Evolutionary conservation across 92 coral and sea anemone species (phyloP).

Genomic region (Muricea muricata): DNA sequence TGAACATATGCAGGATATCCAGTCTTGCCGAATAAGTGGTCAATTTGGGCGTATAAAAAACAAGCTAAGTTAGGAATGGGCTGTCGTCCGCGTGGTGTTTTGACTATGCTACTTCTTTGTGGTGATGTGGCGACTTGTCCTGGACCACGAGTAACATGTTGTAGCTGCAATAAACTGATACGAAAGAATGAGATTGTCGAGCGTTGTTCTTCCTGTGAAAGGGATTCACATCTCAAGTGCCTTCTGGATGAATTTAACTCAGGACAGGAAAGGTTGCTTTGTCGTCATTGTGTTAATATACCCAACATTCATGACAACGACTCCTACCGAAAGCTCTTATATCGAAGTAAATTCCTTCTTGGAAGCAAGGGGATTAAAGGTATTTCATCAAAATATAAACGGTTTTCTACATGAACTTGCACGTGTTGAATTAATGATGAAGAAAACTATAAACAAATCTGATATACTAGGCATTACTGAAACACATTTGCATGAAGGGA

Average conservation of each 20-base stretch:
- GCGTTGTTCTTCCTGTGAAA: neutral
- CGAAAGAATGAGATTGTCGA: conserved; percentile 20
- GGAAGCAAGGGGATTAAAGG: no score
- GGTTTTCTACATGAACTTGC: no score
- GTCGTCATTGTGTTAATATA: neutral
- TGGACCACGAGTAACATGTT: conserved; percentile 16
- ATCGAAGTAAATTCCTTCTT: no score
- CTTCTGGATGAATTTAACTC: conserved; percentile 16
- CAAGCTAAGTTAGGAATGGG: neutral
- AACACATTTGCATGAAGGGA: no score
- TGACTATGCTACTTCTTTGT: conserved; percentile 4
- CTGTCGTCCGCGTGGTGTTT: neutral
- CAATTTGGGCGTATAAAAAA: conserved; percentile 17
- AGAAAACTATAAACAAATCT: conserved; percentile 17
- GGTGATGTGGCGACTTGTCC: conserved; percentile 14
- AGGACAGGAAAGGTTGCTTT: neutral
- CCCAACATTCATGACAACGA: no score
- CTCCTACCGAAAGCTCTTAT: neutral
- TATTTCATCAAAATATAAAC: no score
- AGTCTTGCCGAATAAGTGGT: conserved; percentile 18
- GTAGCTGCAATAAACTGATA: conserved; percentile 20
- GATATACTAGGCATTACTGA: no score
- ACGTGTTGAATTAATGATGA: conserved; percentile 21
- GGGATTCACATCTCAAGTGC: conserved; percentile 24
- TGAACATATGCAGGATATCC: conserved; percentile 13